Evolutionary conservation across 1,140 invertebrate genomes (phyloP).

Genomic region (Campodea augens): DNA sequence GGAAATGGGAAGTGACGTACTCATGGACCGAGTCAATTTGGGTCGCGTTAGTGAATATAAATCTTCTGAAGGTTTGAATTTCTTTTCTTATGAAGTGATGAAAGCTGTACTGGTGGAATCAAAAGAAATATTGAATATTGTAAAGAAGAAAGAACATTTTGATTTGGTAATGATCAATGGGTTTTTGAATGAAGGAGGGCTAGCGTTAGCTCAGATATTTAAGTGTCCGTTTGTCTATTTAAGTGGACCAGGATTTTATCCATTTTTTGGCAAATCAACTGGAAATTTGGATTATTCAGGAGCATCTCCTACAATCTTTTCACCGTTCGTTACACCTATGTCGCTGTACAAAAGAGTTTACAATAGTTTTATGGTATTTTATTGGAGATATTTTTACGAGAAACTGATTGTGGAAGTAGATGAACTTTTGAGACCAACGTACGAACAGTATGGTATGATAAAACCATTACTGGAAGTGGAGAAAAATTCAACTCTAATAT

Average conservation of each 20-base stretch:
- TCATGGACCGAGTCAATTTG: too few relatives aligned
- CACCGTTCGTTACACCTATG: not conserved
- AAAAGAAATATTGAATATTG: not conserved
- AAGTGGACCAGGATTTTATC: not conserved
- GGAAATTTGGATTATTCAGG: not conserved
- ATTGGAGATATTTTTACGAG: not conserved
- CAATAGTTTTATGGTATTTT: not conserved
- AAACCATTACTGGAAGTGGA: not conserved
- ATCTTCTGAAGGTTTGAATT: too few relatives aligned
- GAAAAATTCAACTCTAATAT: not conserved
- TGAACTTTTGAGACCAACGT: not conserved
- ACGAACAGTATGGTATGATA: not conserved
- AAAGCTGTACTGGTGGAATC: too few relatives aligned
- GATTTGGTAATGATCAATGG: not conserved
- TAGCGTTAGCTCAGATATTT: not conserved
- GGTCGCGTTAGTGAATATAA: too few relatives aligned
- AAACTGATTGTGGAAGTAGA: not conserved
- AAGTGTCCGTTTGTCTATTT: not conserved
- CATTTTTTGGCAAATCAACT: not conserved
- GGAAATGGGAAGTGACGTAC: too few relatives aligned
- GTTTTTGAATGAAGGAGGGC: not conserved
- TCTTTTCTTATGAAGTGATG: too few relatives aligned
- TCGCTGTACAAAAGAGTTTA: not conserved
- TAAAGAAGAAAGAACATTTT: not conserved
- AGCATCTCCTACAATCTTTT: not conserved